These are phyloP conservation scores for Protosalanx chinensis DNA, from an alignment of 2,797 vertebrate species.

Conservation along the genomic window DNA sequence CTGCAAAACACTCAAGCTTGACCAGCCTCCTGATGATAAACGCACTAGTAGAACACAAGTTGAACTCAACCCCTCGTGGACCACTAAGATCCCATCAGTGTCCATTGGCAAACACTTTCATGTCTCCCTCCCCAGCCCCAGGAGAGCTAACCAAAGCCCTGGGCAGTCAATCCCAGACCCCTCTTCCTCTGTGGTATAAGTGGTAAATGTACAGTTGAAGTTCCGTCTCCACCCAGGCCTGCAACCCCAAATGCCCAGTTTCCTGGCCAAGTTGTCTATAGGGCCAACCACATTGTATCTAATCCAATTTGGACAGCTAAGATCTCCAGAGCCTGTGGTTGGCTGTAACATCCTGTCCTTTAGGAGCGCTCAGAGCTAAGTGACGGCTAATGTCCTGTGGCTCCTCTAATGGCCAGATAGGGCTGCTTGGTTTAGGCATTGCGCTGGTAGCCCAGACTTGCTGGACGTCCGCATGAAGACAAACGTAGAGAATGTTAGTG, in stretches of 20 bases:
- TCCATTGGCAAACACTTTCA: background rate
- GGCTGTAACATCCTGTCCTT: slow-evolving; percentile 62
- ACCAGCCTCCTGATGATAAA: background rate
- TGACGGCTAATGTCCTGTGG: slow-evolving; percentile 68
- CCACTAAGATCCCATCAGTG: background rate
- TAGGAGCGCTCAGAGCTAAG: slow-evolving; percentile 68
- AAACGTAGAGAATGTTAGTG: slow-evolving; percentile 4
- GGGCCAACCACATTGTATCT: slow-evolving; percentile 24
- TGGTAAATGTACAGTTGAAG: background rate
- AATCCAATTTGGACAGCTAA: slow-evolving; percentile 62
- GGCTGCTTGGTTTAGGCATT: slow-evolving; percentile 59
- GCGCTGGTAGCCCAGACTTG: slow-evolving; percentile 26
- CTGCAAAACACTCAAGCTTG: background rate
- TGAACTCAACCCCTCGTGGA: background rate
- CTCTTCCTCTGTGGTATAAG: background rate
- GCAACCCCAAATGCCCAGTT: background rate
- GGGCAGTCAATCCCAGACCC: background rate
- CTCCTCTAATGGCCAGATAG: slow-evolving; percentile 37
- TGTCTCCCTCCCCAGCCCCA: background rate
- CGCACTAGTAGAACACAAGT: background rate
- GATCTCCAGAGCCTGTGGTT: slow-evolving; percentile 59
- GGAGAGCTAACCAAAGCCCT: background rate
- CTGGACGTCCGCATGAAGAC: background rate
- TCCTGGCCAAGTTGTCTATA: background rate
- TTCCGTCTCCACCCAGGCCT: background rate